Base-by-base conservation (phyloP, 1,140 invertebrate genomes). In the Leptonema lineaticorne region DNA sequence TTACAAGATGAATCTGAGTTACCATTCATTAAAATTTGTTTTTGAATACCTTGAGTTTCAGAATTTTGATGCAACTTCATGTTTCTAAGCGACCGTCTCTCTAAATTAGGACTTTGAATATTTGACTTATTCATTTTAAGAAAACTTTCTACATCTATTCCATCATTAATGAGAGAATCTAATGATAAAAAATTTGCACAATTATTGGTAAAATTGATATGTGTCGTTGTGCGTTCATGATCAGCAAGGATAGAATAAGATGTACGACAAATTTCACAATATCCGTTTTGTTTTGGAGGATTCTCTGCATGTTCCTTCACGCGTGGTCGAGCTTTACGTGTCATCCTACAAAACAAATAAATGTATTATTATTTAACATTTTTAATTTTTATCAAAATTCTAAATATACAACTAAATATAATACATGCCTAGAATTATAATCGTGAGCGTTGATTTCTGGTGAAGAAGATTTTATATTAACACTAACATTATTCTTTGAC, bases 191-290 rank as follows among this genome's bases (percentile, higher is more conserved):
- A 92, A 76, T 91, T 91, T 46, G 85, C 84, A 69, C 86, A 84
- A 74, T 91, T 89, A 57, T 85, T 84, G 27, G 89, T 87, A 75
- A 90, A 90, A 53, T 85, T 85, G 45, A 87, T 75, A 77, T 91
- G 90, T 73, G 88, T 85, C 56, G 89, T 87, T n/a, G 86, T 89
- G 67, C 88, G 85, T 27, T 89, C 77, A 70, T 92, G 90, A 68
- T 87, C 82, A 1, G 82, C 82, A 14, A 90, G 76, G 73, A 87
- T 87, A 62, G 83, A 83, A 76, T 90, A 92, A 67, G 89, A 88
- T 41, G 85, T 76, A 73, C 87, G 88, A 76, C 90, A 92, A 76
- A 91, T 88, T 78, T 90, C 89, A 80, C 90, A 92, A 74, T 89
- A 90, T 57, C 90, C 89, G 29, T 67, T 66, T 53, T 62, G 68